Percentiles rank a stretch among this genome's conserved stretches.
Conservation (phyloP, 2,888 invertebrate genomes). For the Arctia plantaginis region DNA sequence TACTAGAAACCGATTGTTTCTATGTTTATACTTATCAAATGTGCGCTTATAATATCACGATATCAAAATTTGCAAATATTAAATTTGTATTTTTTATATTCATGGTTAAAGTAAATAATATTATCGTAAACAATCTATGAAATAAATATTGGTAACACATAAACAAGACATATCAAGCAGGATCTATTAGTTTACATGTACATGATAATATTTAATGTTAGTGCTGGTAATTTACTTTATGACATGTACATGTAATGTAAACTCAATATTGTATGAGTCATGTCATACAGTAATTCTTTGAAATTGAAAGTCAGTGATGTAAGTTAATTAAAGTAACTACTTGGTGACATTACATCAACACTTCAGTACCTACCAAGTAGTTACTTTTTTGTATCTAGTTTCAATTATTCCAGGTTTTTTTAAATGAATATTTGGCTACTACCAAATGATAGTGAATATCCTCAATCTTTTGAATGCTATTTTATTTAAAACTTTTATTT, state of each 20-base stretch:
- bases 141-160: not conserved
- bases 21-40: conserved; percentile 2
- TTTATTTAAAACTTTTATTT: too few species aligned
- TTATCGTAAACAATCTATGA: not conserved
- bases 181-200: not conserved
- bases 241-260: not conserved
- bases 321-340: not conserved
- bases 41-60: not conserved
- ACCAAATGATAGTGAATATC: too few species aligned
- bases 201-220: not conserved
- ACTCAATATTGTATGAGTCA: not conserved
- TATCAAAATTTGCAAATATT: not conserved
- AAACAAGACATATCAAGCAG: not conserved
- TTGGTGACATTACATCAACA: too few species aligned
- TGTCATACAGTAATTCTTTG: not conserved
- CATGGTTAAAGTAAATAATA: not conserved
- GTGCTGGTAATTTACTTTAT: not conserved
- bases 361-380: too few species aligned
- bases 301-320: not conserved
- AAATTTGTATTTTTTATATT: not conserved
- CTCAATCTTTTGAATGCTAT: too few species aligned
- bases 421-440: too few species aligned
- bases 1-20: not conserved
- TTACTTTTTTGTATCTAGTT: too few species aligned
- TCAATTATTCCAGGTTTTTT: too few species aligned